phyloP scores from a whole-genome alignment of 2,113 vertebrate species.

The Collichthys lucidus region DNA sequence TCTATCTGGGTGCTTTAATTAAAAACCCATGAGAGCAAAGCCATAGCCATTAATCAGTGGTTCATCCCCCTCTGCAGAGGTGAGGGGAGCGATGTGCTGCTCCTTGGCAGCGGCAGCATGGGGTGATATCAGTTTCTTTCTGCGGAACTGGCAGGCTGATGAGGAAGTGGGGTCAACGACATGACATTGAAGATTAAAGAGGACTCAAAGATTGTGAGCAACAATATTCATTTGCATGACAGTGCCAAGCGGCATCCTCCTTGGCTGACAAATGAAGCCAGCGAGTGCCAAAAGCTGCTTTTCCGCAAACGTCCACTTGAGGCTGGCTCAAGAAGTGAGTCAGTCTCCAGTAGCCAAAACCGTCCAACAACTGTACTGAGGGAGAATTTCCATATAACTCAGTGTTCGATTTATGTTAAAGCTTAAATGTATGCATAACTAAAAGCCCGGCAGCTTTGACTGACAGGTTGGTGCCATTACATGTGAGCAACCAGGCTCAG shows the following conservation, averaged over 20 bases:
- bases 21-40: constrained; percentile 60
- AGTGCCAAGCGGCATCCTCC: neutral
- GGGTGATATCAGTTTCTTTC: constrained; percentile 37
- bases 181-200: constrained; percentile 13
- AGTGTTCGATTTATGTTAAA: too few species aligned
- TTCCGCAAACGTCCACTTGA: too few species aligned
- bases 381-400: too few species aligned
- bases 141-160: constrained; percentile 14
- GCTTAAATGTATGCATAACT: too few species aligned
- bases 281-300: too few species aligned
- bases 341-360: too few species aligned
- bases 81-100: constrained; percentile 30
- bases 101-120: constrained; percentile 32
- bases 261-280: too few species aligned
- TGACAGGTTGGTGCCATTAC: too few species aligned
- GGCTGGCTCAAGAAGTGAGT: too few species aligned
- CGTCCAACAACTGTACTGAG: too few species aligned
- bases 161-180: constrained; percentile 14
- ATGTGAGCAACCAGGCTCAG: too few species aligned
- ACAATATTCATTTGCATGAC: constrained; percentile 12
- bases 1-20: constrained; percentile 65
- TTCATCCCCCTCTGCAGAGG: constrained; percentile 19
- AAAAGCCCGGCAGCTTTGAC: too few species aligned
- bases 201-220: constrained; percentile 10
- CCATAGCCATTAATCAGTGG: constrained; percentile 67